These are phyloP conservation scores for Danaus chrysippus DNA, from an alignment of 2,888 invertebrate species.

Conservation along the genomic window DNA sequence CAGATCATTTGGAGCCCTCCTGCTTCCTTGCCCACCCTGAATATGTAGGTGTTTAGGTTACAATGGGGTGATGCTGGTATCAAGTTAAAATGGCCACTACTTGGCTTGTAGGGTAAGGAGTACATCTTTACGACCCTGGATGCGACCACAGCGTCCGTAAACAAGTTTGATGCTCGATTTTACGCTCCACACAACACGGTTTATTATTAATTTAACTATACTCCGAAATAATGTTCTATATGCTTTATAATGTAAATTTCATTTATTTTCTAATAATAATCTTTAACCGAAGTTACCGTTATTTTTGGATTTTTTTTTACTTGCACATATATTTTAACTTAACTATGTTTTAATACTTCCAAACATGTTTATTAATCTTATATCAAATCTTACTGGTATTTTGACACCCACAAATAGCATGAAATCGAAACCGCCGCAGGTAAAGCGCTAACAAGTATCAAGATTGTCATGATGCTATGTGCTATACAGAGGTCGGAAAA, in stretches of 20 bases:
- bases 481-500: conserved; percentile 18
- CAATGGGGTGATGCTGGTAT: conserved; percentile 38
- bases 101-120: conserved; percentile 59
- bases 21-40: conserved; percentile 32
- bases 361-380: neutral
- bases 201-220: conserved; percentile 27
- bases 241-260: neutral
- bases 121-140: conserved; percentile 60
- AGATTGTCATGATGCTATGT: conserved; percentile 27
- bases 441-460: conserved; percentile 12
- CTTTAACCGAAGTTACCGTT: no score
- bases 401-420: neutral
- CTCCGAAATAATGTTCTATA: conserved; percentile 6
- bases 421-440: conserved; percentile 3
- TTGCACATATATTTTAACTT: no score
- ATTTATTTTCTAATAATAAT: neutral
- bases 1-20: conserved; percentile 26
- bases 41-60: conserved; percentile 13
- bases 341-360: no score
- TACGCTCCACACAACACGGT: conserved; percentile 36
- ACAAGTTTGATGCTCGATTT: conserved; percentile 52
- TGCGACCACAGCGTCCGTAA: conserved; percentile 59
- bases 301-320: no score
- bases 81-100: conserved; percentile 44
- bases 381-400: neutral